Evolutionary conservation across 2,888 invertebrate species (phyloP).

Genomic region (Drosophila cognata): DNA sequence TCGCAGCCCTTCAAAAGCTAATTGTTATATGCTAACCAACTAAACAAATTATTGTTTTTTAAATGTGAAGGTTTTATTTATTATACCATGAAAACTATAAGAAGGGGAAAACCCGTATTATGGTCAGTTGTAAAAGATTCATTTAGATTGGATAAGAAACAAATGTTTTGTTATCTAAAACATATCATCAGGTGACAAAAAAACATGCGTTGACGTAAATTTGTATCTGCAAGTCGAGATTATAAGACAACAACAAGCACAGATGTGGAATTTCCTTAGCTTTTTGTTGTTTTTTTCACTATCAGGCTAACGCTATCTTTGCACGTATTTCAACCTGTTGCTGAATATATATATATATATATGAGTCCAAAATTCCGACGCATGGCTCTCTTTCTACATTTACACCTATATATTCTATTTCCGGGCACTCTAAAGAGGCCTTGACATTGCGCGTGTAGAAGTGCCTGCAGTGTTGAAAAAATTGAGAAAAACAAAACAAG

Average conservation of each 20-base stretch:
- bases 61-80: not conserved
- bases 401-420: slow-evolving; percentile 20
- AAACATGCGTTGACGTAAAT: not conserved
- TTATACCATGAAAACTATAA: not conserved
- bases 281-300: not conserved
- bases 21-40: not conserved
- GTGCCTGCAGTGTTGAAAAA: slow-evolving; percentile 29
- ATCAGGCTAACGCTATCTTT: slow-evolving; percentile 6
- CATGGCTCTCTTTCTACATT: slow-evolving; percentile 30
- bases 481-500: slow-evolving; percentile 1
- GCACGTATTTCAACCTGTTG: slow-evolving; percentile 1
- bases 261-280: not conserved
- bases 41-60: too few relatives aligned
- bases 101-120: not conserved
- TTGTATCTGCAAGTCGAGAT: not conserved
- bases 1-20: slow-evolving; percentile 1
- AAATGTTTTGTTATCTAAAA: not conserved
- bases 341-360: not conserved
- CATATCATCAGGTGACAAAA: not conserved
- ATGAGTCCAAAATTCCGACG: slow-evolving; percentile 24
- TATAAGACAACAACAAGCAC: not conserved
- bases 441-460: slow-evolving; percentile 50
- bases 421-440: slow-evolving; percentile 22
- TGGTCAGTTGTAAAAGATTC: not conserved
- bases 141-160: not conserved